phyloP scores from a whole-genome alignment of 23 tunicate species.

The Styela plicata region DNA sequence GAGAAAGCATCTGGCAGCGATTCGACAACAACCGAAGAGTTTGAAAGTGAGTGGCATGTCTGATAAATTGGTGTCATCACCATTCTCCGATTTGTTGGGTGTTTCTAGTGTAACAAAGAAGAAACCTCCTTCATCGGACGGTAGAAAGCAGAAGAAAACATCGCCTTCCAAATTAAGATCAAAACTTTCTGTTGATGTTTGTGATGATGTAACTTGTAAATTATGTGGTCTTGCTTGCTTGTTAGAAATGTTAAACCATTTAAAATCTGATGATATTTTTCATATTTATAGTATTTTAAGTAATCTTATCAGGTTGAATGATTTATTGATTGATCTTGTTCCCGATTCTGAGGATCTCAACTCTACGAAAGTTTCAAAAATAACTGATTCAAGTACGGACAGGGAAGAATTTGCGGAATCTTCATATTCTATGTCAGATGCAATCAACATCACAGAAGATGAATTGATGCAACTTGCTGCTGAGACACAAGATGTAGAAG shows the following conservation, averaged over 20 bases:
- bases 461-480: constrained; percentile 66
- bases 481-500: constrained; percentile 71
- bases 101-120: not conserved
- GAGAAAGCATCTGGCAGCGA: constrained; percentile 74
- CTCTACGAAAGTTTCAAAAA: not conserved
- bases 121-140: not conserved
- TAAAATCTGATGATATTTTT: not conserved
- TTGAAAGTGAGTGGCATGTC: constrained; percentile 63
- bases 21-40: constrained; percentile 88
- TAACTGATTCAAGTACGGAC: not conserved
- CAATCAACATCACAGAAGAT: constrained; percentile 52
- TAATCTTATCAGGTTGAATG: constrained; percentile 2
- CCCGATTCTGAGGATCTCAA: not conserved
- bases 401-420: not conserved
- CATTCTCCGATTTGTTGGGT: not conserved
- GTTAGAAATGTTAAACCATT: not conserved
- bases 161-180: not conserved
- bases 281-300: not conserved
- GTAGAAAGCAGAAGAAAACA: not conserved
- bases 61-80: not conserved
- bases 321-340: not conserved
- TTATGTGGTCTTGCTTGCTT: constrained; percentile 6
- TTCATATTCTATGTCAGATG: constrained; percentile 34
- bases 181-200: not conserved
- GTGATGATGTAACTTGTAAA: not conserved